Conservation (phyloP, 2,797 vertebrate genomes). For the Toxotes lorentzi region DNA sequence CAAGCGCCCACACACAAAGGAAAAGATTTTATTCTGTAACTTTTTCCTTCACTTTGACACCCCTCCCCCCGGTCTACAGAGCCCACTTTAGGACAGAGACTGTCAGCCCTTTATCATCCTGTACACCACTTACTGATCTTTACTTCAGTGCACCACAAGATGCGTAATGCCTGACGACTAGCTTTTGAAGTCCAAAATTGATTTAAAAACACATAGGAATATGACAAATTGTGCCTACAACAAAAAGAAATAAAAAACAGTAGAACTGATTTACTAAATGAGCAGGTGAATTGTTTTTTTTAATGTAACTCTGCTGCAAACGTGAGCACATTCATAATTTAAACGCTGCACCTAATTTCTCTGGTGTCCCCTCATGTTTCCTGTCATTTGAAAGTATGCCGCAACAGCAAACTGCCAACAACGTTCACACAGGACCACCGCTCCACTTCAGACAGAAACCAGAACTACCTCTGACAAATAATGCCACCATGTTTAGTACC, state of each 20-base stretch:
- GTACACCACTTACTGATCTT: too few species aligned
- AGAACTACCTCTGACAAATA: not conserved
- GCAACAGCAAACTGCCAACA: accelerated
- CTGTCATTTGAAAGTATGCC: too few species aligned
- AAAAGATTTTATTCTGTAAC: not conserved
- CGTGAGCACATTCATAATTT: not conserved
- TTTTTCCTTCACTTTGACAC: not conserved
- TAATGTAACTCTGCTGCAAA: not conserved
- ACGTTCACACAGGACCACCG: not conserved
- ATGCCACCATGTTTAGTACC: too few species aligned
- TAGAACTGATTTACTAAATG: not conserved
- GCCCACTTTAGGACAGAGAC: not conserved
- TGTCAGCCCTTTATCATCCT: not conserved
- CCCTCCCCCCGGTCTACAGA: not conserved
- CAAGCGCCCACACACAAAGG: not conserved
- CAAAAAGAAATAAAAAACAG: not conserved
- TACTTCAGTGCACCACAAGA: not conserved
- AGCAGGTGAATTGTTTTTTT: not conserved
- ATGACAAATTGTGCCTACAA: too few species aligned
- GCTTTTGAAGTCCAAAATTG: not conserved
- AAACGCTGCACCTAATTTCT: not conserved
- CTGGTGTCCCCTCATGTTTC: not conserved
- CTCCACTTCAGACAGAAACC: not conserved
- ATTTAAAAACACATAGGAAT: too few species aligned
- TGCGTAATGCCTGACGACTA: too few species aligned